A percentile compares a stretch with the other conserved stretches of the same genome.
phyloP scores from a whole-genome alignment of 2,888 invertebrate species.

The Cosmia trapezina region DNA sequence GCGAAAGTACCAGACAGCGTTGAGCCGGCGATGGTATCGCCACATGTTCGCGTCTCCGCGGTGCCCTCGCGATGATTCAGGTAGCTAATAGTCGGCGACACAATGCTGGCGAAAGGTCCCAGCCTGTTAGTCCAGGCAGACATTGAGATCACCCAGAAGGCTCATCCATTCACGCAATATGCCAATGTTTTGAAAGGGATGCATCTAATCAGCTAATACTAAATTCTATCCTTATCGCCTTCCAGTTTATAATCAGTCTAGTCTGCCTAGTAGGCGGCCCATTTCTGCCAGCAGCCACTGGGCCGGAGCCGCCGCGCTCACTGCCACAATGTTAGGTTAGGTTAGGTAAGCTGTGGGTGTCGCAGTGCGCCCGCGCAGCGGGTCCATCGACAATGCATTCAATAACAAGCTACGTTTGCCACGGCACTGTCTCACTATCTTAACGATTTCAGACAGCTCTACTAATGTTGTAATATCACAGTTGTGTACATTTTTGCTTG shows the following conservation, averaged over 20 bases:
- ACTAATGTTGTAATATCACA: conserved; percentile 44
- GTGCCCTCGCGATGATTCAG: conserved; percentile 21
- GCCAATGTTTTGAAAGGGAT: not conserved
- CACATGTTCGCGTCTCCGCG: not conserved
- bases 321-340: too few relatives aligned
- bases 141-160: not conserved
- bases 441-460: conserved; percentile 6
- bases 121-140: not conserved
- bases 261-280: not conserved
- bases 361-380: not conserved
- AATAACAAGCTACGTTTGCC: conserved; percentile 4
- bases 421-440: not conserved
- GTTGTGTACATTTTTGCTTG: conserved; percentile 31
- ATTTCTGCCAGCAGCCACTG: not conserved
- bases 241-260: not conserved
- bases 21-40: conserved; percentile 28
- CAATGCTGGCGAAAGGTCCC: conserved; percentile 7
- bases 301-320: not conserved
- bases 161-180: not conserved
- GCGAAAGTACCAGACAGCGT: not conserved
- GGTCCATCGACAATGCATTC: conserved; percentile 8
- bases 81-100: conserved; percentile 21
- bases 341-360: too few relatives aligned
- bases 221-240: not conserved
- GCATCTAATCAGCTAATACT: not conserved